These are phyloP conservation scores for Sesia bembeciformis DNA, from an alignment of 2,888 invertebrate species.

Conservation along the genomic window DNA sequence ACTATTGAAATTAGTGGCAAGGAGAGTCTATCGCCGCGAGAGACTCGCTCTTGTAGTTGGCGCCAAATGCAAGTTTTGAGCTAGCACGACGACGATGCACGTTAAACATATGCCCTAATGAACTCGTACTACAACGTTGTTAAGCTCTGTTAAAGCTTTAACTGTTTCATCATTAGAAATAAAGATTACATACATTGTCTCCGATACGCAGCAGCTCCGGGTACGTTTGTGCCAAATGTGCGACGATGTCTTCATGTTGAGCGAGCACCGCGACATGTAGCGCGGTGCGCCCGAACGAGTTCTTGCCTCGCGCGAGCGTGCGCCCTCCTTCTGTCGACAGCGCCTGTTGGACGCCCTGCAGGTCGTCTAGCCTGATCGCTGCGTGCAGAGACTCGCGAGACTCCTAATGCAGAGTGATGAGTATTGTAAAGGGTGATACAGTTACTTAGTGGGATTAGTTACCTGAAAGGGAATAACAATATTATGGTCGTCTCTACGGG, in stretches of 20 bases:
- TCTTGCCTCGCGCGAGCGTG: conserved; percentile 66
- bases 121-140: too few relatives aligned
- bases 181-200: conserved; percentile 80
- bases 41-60: too few relatives aligned
- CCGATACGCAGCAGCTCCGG: conserved; percentile 84
- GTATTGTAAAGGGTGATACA: background rate
- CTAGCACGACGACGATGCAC: too few relatives aligned
- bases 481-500: too few relatives aligned
- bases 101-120: too few relatives aligned
- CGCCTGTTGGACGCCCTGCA: conserved; percentile 73
- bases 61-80: too few relatives aligned
- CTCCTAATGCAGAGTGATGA: conserved; percentile 66
- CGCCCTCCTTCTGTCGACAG: conserved; percentile 67
- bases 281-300: conserved; percentile 82
- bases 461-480: too few relatives aligned
- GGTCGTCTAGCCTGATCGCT: conserved; percentile 77
- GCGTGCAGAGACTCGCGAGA: conserved; percentile 84
- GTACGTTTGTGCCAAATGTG: conserved; percentile 81
- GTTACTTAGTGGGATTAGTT: too few relatives aligned
- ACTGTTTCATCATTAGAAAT: too few relatives aligned
- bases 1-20: too few relatives aligned
- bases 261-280: conserved; percentile 91
- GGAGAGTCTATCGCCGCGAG: too few relatives aligned
- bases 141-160: too few relatives aligned
- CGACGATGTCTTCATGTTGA: conserved; percentile 87